Evolutionary conservation across 2,113 vertebrate genomes (phyloP), one percentile per base, ranked within the genome.

Genomic region (Uropsilus gracilis): DNA sequence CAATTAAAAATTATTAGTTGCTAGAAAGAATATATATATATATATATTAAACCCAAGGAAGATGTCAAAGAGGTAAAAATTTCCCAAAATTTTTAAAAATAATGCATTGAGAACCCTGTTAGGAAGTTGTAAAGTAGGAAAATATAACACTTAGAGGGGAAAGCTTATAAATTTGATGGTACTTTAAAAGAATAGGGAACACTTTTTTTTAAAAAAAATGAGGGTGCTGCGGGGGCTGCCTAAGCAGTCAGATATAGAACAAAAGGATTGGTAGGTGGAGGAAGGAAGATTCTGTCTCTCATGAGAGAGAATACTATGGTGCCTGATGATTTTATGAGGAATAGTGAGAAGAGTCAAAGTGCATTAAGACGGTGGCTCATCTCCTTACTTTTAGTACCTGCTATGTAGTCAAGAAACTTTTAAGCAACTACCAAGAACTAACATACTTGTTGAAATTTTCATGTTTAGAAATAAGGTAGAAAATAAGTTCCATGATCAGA

Each of bases 1-100:
- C 14, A 72, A 86, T 46, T 63, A 93, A 93, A 91, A 89, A 75
- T 66, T 16, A 63, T 64, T 50, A 69, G 24, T 72, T 91, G n/a
- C 17, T 77, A 90, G 26, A 78, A 1, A 53, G 44, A 20, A 69
- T 89, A 91, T 76, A 80, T 63, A 30, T 66, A 88, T n/a, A n/a
- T n/a, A n/a, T n/a, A n/a, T n/a, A n/a, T n/a, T n/a, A n/a, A n/a
- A 88, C 39, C 1, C 32, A 75, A 53, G 17, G 75, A 81, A 4
- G 5, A 63, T 82, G 10, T 61, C 24, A 14, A 83, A 76, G 72
- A 61, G 37, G 30, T 42, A 30, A n/a, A n/a, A n/a, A n/a, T n/a
- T n/a, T n/a, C n/a, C n/a, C 32, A 20, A 14, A 17, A 28, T 92
- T 73, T 86, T 0, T 55, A 77, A 78, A 82, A 63, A 2, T n/a